A percentile compares a stretch with the other conserved stretches of the same genome.
phyloP scores from a whole-genome alignment of 2,113 vertebrate genomes.

The Natator depressus region DNA sequence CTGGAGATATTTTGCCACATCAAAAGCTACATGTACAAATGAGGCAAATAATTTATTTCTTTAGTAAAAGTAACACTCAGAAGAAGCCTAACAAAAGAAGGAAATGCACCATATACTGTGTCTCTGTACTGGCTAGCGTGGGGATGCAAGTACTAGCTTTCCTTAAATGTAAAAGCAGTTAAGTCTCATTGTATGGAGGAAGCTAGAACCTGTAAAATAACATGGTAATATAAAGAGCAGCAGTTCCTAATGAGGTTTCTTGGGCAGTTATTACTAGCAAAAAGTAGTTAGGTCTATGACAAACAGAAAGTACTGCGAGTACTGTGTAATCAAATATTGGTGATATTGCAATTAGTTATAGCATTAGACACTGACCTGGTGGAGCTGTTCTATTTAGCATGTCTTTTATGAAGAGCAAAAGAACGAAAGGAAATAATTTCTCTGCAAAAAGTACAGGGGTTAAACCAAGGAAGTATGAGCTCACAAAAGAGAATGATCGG shows the following conservation, averaged over 20 bases:
- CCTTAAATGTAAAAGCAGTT: conserved; percentile 20
- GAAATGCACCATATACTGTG: background rate
- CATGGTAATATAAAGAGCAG: conserved; percentile 24
- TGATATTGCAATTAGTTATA: conserved; percentile 10
- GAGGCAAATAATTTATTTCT: background rate
- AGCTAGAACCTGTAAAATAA: conserved; percentile 34
- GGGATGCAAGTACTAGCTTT: background rate
- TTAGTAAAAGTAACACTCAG: background rate
- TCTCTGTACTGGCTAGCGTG: background rate
- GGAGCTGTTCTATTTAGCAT: conserved; percentile 24
- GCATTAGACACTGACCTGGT: background rate
- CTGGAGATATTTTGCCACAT: background rate
- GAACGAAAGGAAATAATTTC: background rate
- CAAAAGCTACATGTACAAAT: background rate
- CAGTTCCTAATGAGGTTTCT: conserved; percentile 12
- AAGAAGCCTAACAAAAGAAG: background rate
- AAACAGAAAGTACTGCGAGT: conserved; percentile 34
- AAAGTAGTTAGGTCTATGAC: conserved; percentile 38
- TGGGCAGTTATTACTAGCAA: conserved; percentile 36
- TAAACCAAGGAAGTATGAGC: background rate
- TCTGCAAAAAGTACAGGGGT: background rate
- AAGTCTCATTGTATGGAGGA: conserved; percentile 41
- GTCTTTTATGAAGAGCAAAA: conserved; percentile 31
- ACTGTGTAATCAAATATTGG: conserved; percentile 24
- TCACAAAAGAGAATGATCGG: background rate